A percentile compares a stretch with the other conserved stretches of the same genome.
These are phyloP conservation scores for Beaufortia kweichowensis DNA, from an alignment of 2,113 vertebrate species.

Conservation along the genomic window DNA sequence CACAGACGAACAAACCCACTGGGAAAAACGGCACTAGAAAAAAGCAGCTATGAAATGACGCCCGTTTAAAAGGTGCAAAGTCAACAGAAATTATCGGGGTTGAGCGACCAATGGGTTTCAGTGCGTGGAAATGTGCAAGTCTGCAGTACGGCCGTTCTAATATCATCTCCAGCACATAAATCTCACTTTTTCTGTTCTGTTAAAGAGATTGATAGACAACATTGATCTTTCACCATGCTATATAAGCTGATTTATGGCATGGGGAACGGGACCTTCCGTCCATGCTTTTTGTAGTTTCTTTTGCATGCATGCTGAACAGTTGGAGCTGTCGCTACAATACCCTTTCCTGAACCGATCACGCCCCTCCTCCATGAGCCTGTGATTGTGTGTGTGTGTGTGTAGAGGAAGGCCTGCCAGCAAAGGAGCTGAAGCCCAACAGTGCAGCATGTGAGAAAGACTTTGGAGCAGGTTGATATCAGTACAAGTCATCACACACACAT, in stretches of 20 bases:
- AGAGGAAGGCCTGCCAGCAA: constrained; percentile 58
- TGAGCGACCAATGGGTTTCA: background rate
- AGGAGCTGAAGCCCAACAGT: constrained; percentile 59
- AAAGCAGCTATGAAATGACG: background rate
- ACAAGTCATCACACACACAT: constrained; percentile 57
- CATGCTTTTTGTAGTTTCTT: constrained; percentile 49
- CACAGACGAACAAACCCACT: constrained; percentile 30
- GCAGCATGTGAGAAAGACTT: constrained; percentile 59
- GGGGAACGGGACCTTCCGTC: constrained; percentile 6
- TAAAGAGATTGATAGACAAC: constrained; percentile 34
- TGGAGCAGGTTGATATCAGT: constrained; percentile 67
- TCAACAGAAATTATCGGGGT: background rate
- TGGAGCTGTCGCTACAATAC: constrained; percentile 49
- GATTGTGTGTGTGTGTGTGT: constrained; percentile 9
- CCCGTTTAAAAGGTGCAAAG: background rate
- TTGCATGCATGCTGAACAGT: constrained; percentile 45
- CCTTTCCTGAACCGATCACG: constrained; percentile 41
- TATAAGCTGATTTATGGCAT: constrained; percentile 36
- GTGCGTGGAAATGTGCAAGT: constrained; percentile 16
- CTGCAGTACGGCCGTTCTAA: constrained; percentile 17
- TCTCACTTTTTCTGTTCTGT: constrained; percentile 22
- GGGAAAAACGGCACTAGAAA: background rate
- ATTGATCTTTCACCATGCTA: constrained; percentile 39
- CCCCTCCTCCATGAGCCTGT: constrained; percentile 54
- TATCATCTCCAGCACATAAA: constrained; percentile 34